These are phyloP conservation scores for Typhlomys cinereus DNA, from an alignment of 2,113 vertebrate genomes.

Conservation along the genomic window DNA sequence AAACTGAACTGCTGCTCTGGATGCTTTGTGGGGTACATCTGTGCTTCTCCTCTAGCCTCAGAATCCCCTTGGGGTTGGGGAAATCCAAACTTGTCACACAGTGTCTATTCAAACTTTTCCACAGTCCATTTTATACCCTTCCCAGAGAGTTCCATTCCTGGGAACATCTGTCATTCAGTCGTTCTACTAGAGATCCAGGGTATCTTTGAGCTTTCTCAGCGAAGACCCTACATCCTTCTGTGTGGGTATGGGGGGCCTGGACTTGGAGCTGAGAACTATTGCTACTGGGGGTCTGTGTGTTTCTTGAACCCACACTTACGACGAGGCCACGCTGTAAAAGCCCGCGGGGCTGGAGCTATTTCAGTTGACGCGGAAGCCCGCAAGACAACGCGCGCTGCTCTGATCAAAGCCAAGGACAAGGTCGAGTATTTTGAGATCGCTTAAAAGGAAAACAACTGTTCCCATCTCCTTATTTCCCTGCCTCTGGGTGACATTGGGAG, in stretches of 20 bases:
- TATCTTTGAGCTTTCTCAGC: not conserved
- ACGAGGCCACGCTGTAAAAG: not conserved
- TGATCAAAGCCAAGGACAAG: slow-evolving; percentile 43
- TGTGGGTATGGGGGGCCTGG: not conserved
- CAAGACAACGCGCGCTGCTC: not conserved
- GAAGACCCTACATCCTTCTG: accelerated
- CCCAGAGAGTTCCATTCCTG: not conserved
- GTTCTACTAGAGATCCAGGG: accelerated
- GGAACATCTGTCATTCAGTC: too few species aligned
- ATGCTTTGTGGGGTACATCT: not conserved
- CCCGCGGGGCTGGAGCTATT: not conserved
- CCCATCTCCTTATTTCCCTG: not conserved
- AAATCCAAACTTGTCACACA: accelerated
- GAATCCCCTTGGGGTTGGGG: not conserved
- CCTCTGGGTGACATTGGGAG: not conserved
- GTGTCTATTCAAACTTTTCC: accelerated
- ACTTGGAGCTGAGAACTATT: too few species aligned
- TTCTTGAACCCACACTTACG: not conserved
- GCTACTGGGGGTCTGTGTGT: not conserved
- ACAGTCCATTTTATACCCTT: accelerated
- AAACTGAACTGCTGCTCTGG: not conserved
- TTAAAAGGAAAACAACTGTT: not conserved
- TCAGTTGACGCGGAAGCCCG: not conserved
- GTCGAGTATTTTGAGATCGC: slow-evolving; percentile 42
- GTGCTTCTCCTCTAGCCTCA: not conserved